Conservation (phyloP, 2,888 invertebrate genomes). For the Drosophila ezoana region DNA sequence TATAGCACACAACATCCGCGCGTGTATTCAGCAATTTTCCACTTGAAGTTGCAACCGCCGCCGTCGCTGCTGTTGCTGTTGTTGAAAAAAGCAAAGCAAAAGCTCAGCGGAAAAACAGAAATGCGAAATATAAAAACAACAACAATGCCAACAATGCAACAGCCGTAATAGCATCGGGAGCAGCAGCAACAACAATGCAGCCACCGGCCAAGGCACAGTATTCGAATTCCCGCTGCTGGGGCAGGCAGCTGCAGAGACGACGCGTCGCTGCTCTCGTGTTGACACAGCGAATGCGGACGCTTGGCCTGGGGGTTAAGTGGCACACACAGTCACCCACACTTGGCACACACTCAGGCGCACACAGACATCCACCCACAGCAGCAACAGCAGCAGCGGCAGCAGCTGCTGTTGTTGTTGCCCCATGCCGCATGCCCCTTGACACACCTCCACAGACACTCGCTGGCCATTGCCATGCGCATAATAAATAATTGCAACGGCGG, state of each 20-base stretch:
- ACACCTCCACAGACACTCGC: conserved; percentile 47
- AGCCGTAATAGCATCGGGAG: conserved; percentile 8
- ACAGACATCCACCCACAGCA: conserved; percentile 53
- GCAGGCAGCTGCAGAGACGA: conserved; percentile 23
- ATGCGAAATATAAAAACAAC: conserved; percentile 30
- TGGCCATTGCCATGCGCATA: conserved; percentile 69
- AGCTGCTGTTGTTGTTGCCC: conserved; percentile 38
- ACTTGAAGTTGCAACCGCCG: conserved; percentile 62
- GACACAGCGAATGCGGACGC: conserved; percentile 50
- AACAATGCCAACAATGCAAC: conserved; percentile 29
- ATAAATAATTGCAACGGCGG: conserved; percentile 79
- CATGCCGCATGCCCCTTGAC: conserved; percentile 38
- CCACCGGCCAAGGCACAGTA: conserved; percentile 44
- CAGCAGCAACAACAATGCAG: conserved; percentile 30
- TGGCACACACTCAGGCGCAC: conserved; percentile 25
- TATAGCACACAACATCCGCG: conserved; percentile 38
- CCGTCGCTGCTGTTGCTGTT: conserved; percentile 12
- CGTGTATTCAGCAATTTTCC: conserved; percentile 75
- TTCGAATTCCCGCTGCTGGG: conserved; percentile 51
- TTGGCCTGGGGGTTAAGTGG: conserved; percentile 72
- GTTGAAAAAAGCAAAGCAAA: conserved; percentile 43
- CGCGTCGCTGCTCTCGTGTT: conserved; percentile 47
- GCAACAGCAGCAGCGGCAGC: conserved; percentile 22
- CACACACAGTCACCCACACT: conserved; percentile 50
- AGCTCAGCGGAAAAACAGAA: conserved; percentile 46